Conservation (phyloP, 2,113 vertebrate species). For the Mormyrus lacerda region DNA sequence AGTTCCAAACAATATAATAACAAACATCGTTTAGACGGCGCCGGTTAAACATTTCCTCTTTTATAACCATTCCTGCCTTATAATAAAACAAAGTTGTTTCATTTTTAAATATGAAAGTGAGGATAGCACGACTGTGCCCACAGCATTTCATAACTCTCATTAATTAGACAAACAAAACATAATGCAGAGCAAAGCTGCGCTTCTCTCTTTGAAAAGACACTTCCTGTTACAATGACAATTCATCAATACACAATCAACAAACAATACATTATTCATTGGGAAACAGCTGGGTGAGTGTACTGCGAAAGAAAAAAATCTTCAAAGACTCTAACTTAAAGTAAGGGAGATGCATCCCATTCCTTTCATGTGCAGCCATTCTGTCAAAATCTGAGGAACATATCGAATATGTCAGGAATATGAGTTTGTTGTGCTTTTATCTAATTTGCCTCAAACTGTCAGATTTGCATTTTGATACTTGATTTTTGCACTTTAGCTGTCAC, state of each 20-base stretch:
- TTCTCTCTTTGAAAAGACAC: constrained; percentile 7
- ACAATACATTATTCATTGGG: constrained; percentile 13
- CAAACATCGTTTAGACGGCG: not conserved
- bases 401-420: constrained; percentile 9
- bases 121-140: not conserved
- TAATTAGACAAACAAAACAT: constrained; percentile 7
- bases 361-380: not conserved
- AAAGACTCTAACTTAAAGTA: constrained; percentile 3
- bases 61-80: not conserved
- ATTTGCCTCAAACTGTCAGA: constrained; percentile 16
- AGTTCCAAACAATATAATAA: not conserved
- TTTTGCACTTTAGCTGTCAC: not conserved
- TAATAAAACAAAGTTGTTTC: not conserved
- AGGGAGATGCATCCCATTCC: not conserved
- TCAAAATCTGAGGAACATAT: constrained; percentile 8
- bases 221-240: constrained; percentile 11
- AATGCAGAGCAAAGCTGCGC: constrained; percentile 1
- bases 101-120: not conserved
- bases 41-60: not conserved
- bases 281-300: constrained; percentile 16
- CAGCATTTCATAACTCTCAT: constrained; percentile 4
- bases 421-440: constrained; percentile 15
- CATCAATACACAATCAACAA: constrained; percentile 14
- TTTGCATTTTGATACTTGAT: constrained; percentile 11
- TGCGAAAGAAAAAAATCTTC: not conserved